Conservation (phyloP, 1,140 invertebrate genomes). For the Aphaenogaster rudis region DNA sequence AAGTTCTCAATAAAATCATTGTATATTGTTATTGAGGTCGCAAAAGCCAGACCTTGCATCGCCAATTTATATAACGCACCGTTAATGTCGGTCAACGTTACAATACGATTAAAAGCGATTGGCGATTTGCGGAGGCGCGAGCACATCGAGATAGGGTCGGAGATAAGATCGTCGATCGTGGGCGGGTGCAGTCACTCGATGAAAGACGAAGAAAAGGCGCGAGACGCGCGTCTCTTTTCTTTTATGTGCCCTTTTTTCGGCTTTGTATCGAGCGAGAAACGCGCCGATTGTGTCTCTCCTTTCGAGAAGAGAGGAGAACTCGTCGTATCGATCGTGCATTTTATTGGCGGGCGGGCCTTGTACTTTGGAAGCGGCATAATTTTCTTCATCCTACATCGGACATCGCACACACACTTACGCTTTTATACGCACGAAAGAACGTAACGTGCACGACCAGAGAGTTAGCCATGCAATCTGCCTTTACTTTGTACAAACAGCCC, state of each 20-base stretch:
- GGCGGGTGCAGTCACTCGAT: constrained; percentile 69
- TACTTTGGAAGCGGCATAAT: constrained; percentile 61
- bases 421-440: constrained; percentile 31
- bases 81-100: constrained; percentile 69
- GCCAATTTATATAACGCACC: constrained; percentile 70
- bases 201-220: constrained; percentile 44
- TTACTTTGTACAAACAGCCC: constrained; percentile 6
- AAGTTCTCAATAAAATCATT: not conserved
- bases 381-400: constrained; percentile 37
- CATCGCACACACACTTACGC: not conserved
- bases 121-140: constrained; percentile 73
- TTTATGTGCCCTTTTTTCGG: constrained; percentile 21
- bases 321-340: constrained; percentile 55
- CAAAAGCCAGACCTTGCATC: not conserved
- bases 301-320: constrained; percentile 24
- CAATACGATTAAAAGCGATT: constrained; percentile 77
- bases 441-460: not conserved
- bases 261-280: constrained; percentile 22
- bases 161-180: constrained; percentile 79
- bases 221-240: constrained; percentile 60
- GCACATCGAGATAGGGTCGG: constrained; percentile 61
- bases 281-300: constrained; percentile 27
- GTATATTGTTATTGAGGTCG: not conserved
- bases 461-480: constrained; percentile 32
- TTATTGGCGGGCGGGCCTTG: constrained; percentile 39